Base-by-base conservation (phyloP, 2,888 invertebrate species). In the Campoplex nolae region DNA sequence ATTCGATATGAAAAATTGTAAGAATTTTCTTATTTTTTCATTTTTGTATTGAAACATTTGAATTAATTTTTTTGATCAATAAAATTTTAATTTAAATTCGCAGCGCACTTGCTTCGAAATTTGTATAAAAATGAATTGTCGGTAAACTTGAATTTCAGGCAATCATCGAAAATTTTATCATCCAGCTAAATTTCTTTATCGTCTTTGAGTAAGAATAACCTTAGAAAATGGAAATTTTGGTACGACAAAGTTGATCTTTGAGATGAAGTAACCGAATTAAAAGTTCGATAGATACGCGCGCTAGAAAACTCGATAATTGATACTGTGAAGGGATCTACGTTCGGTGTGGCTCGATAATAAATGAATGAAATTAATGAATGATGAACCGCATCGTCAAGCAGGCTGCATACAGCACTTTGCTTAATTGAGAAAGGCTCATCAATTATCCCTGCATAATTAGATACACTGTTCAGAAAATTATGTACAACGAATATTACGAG, bases 291-390 rank as follows among this genome's bases (percentile, higher is more conserved):
- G 51, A 6, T 62, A 13, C 71, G 8, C 3, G 32, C 32, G 18
- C 23, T 23, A 23, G 8, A 9, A 16, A 32, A 28, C 45, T 70
- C 23, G 13, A 16, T 13, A 45, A 45, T 45, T 70, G 45, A 45
- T 45, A 28, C 45, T 2, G 2, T 70, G 7, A 28, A 2, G n/a
- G 23, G 1, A 68, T 73, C 51, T 51, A 32, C 28, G 28, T 1
- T 32, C 32, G 13, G 18, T 32, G 13, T 9, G 16, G 18, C 18
- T 51, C 18, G 18, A 35, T 74, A 58, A 42, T 56, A 23, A 56
- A 35, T 74, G 23, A n/a, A 56, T 56, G 38, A 74, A 74, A 38
- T 23, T 42, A 38, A 42, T 54, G 42, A 74, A 74, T 35, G 56
- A 56, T 16, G 23, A 74, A 1, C 16, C 42, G 11, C 35, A 18